Evolutionary conservation across 1,140 invertebrate species (phyloP), one percentile per base, ranked within the genome.

Genomic region (Matsumurasca onukii): DNA sequence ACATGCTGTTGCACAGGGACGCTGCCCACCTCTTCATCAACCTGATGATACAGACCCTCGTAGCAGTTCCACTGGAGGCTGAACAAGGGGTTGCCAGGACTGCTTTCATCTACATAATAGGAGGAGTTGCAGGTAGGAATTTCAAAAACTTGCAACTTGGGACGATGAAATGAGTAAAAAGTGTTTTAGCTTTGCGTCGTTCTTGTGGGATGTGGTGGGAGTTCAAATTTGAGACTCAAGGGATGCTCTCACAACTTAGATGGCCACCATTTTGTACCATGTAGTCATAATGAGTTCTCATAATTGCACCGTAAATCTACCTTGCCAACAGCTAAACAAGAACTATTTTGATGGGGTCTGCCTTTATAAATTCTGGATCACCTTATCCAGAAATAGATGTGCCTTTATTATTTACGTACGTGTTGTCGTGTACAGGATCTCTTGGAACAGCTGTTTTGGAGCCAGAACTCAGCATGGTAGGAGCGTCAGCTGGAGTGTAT

Each of bases 401-500:
- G n/a, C n/a, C n/a, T n/a, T n/a, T n/a, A n/a, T n/a, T n/a, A n/a
- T n/a, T n/a, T n/a, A n/a, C n/a, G n/a, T n/a, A n/a, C n/a, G n/a
- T n/a, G n/a, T n/a, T n/a, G n/a, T n/a, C n/a, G n/a, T n/a, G n/a
- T 65, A 9, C 31, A 65, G 62, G 91, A 57, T 89, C 89, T 1
- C 79, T 93, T 45, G 89, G 91, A 34, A 90, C 92, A 9, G 92
- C 91, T 9, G 84, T 91, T 70, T 80, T 92, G 72, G 92, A 96
- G 79, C 91, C 92, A 0, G 79, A 82, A 74, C 85, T 92, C 51
- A 87, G 83, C 72, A 83, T 98, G 65, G 89, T 95, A 55, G 96
- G 96, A 20, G 92, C 95, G 52, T 96, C 93, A 57, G 95, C 92
- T 15, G 95, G 95, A n/a, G 93, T 95, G 63, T 98, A 98, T 81